phyloP scores from a whole-genome alignment of 35 echinoderm and acorn worm genomes.

The Stichopus chloronotus region DNA sequence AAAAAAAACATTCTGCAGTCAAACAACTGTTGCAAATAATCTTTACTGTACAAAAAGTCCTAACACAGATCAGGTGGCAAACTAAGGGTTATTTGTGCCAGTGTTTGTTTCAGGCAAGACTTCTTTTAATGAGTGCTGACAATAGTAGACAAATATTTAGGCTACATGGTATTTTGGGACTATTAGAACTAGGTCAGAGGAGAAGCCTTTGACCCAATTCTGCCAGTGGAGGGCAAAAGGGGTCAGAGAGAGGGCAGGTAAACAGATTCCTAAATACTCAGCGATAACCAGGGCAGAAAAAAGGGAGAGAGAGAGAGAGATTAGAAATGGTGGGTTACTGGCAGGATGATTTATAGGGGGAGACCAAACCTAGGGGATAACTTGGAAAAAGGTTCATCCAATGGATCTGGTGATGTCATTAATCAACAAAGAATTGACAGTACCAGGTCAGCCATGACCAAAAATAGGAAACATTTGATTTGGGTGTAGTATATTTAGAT shows the following conservation, averaged over 20 bases:
- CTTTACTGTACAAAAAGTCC: not conserved
- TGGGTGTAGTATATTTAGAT: not conserved
- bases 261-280: not conserved
- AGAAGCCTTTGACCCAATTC: constrained; percentile 62
- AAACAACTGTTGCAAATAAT: constrained; percentile 26
- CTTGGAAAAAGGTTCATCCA: not conserved
- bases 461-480: constrained; percentile 62
- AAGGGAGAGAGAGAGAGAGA: not conserved
- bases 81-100: constrained; percentile 28
- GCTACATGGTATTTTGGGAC: constrained; percentile 56
- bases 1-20: not conserved
- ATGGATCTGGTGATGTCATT: constrained; percentile 30
- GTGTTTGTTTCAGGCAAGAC: constrained; percentile 26
- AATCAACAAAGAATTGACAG: constrained; percentile 53
- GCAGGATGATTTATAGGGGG: constrained; percentile 43
- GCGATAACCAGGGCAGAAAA: not conserved
- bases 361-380: constrained; percentile 17
- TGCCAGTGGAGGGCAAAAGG: constrained; percentile 40
- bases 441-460: constrained; percentile 59
- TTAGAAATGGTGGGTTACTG: not conserved
- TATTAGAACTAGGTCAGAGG: constrained; percentile 55
- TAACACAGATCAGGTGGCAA: constrained; percentile 35
- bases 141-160: constrained; percentile 59
- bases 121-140: constrained; percentile 48
- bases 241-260: constrained; percentile 53